Conservation (phyloP, 2,888 invertebrate genomes). For the Xanthia togata region DNA sequence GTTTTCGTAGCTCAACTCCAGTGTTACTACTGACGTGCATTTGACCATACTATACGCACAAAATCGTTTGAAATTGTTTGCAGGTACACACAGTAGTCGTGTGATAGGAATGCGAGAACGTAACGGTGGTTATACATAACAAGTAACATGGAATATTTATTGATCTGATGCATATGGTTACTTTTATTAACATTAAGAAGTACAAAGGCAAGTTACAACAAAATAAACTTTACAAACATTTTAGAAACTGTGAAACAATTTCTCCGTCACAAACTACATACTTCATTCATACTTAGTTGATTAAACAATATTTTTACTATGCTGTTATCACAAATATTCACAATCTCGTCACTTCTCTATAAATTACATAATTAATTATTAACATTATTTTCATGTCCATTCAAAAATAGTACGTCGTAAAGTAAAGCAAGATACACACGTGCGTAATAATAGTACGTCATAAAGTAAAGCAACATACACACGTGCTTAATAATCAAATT, state of each 20-base stretch:
- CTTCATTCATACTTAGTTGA: conserved; percentile 14
- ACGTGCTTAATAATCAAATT: neutral
- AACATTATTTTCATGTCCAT: conserved; percentile 34
- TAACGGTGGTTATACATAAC: conserved; percentile 33
- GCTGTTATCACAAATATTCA: conserved; percentile 58
- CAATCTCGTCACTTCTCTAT: conserved; percentile 45
- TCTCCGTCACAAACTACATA: neutral
- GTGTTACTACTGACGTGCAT: neutral
- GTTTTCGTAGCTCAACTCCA: too few species aligned
- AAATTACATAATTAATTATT: conserved; percentile 39
- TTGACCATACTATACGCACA: neutral
- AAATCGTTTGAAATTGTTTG: neutral
- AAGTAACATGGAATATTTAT: conserved; percentile 14
- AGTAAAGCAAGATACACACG: neutral
- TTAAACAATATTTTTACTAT: conserved; percentile 43
- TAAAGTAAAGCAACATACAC: too few species aligned
- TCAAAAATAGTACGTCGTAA: conserved; percentile 10
- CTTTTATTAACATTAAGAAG: conserved; percentile 24
- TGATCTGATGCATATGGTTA: conserved; percentile 13
- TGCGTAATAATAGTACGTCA: neutral
- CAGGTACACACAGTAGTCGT: neutral
- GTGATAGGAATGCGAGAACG: conserved; percentile 26
- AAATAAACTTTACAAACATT: neutral
- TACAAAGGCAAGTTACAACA: conserved; percentile 20
- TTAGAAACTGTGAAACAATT: conserved; percentile 1